Evolutionary conservation across 2,113 vertebrate genomes (phyloP).

Genomic region (Sciurus niger): DNA sequence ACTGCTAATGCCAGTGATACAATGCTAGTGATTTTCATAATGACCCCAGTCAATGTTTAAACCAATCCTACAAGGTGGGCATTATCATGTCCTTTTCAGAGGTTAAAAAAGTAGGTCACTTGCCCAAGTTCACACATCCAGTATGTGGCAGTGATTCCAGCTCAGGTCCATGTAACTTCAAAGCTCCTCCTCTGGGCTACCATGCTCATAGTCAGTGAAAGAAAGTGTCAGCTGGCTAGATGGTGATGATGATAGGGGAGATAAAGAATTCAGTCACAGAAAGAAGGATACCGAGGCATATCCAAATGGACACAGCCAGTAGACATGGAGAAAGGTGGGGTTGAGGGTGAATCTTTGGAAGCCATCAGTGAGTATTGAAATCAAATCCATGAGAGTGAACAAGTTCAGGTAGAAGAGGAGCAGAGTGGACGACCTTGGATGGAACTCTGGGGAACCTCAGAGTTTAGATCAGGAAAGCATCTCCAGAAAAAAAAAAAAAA

Average conservation of each 20-base stretch:
- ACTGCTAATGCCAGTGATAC: no score
- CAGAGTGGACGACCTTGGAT: neutral
- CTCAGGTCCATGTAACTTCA: neutral
- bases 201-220: neutral
- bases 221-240: neutral
- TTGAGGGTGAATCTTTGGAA: no score
- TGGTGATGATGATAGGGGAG: neutral
- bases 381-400: neutral
- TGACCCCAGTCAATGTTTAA: neutral
- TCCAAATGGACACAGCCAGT: neutral
- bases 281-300: no score
- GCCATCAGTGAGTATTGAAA: neutral
- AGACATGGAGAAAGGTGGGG: neutral
- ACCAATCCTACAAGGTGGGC: neutral
- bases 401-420: neutral
- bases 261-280: neutral
- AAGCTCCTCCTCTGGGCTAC: neutral
- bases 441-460: neutral
- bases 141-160: neutral
- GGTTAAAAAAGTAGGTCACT: neutral
- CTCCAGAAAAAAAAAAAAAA: constrained; percentile 8
- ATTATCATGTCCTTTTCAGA: neutral
- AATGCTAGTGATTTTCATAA: no score
- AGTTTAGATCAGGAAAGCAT: neutral
- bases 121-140: neutral